Percentiles rank a stretch among this genome's conserved stretches.
Conservation (phyloP, 1,140 invertebrate genomes). For the Pseudomyrmex gracilis region DNA sequence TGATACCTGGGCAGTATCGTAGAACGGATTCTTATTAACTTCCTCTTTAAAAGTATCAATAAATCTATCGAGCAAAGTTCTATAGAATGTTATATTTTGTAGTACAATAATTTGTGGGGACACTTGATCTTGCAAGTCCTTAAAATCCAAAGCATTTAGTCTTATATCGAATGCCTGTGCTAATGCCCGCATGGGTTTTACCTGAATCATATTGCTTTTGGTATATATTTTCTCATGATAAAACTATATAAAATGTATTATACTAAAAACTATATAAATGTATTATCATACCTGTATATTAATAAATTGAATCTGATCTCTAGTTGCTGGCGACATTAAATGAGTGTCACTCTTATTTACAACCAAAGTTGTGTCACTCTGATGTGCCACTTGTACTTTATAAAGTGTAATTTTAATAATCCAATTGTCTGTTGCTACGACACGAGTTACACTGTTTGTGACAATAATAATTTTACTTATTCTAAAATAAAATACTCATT, state of each 20-base stretch:
- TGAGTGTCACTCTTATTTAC: constrained; percentile 92
- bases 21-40: constrained; percentile 90
- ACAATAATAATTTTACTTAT: constrained; percentile 91
- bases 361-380: constrained; percentile 91
- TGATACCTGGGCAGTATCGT: constrained; percentile 88
- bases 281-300: constrained; percentile 88
- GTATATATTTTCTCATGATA: no score
- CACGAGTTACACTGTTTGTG: constrained; percentile 88
- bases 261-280: no score
- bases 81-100: constrained; percentile 92
- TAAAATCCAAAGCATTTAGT: constrained; percentile 92
- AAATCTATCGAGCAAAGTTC: constrained; percentile 93
- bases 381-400: constrained; percentile 90
- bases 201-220: constrained; percentile 76
- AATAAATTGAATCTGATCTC: constrained; percentile 91
- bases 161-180: constrained; percentile 89
- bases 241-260: no score
- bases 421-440: constrained; percentile 95
- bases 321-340: constrained; percentile 87
- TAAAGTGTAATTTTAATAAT: constrained; percentile 94
- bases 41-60: constrained; percentile 93
- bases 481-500: constrained; percentile 83
- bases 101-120: constrained; percentile 90
- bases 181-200: constrained; percentile 87
- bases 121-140: constrained; percentile 92